Evolutionary conservation across 2,113 vertebrate genomes (phyloP).

Genomic region (Siniperca knerii): DNA sequence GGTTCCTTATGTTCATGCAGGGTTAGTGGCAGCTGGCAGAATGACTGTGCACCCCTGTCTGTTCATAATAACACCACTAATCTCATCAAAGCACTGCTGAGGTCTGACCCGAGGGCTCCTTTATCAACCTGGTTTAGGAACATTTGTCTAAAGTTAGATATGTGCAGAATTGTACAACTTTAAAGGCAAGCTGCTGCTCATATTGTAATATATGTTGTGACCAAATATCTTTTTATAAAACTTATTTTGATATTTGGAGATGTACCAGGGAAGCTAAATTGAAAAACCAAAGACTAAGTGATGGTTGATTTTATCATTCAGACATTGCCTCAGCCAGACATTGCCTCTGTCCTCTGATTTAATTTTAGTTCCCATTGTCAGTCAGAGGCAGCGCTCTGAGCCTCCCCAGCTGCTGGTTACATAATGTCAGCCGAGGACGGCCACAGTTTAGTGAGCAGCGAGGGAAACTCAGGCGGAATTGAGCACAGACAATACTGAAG

Average conservation of each 20-base stretch:
- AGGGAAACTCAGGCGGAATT: constrained; percentile 35
- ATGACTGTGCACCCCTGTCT: constrained; percentile 28
- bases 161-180: neutral
- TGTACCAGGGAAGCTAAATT: neutral
- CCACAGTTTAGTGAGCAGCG: constrained; percentile 64
- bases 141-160: neutral
- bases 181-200: neutral
- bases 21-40: constrained; percentile 21
- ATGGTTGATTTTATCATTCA: neutral
- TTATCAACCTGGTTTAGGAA: neutral
- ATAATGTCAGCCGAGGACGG: constrained; percentile 65
- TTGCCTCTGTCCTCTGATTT: constrained; percentile 45
- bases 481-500: constrained; percentile 43
- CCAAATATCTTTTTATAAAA: neutral
- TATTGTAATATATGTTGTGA: neutral
- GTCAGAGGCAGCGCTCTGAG: constrained; percentile 53
- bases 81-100: constrained; percentile 34
- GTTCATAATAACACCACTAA: constrained; percentile 23
- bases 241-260: neutral
- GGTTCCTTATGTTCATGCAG: constrained; percentile 10
- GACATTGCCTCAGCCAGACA: constrained; percentile 18
- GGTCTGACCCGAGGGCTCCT: constrained; percentile 18
- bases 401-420: constrained; percentile 66
- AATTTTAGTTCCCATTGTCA: constrained; percentile 65
- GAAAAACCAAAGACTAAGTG: neutral